Evolutionary conservation across 2,113 vertebrate species (phyloP).

Genomic region (Orientallactaga bullata): DNA sequence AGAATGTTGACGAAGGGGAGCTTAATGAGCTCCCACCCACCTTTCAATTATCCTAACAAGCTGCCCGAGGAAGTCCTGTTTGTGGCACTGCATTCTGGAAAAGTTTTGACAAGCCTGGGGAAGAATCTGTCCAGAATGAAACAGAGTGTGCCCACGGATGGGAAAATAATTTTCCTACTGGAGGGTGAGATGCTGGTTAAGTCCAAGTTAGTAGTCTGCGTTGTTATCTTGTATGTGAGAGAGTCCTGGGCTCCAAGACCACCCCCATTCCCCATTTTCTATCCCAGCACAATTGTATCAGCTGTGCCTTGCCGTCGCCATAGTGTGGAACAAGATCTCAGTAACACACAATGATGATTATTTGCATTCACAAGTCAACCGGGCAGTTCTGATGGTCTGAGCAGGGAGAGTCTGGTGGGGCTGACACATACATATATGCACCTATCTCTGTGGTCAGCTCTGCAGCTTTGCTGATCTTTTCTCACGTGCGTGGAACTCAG

Average conservation of each 20-base stretch:
- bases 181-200: neutral
- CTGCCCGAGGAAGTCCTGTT: constrained; percentile 61
- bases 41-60: constrained; percentile 77
- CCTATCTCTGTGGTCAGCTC: neutral
- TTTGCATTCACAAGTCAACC: neutral
- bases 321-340: neutral
- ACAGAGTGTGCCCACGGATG: neutral
- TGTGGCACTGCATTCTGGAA: neutral
- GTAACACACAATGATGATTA: neutral
- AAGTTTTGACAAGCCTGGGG: constrained; percentile 69
- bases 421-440: accelerated
- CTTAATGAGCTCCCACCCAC: constrained; percentile 75
- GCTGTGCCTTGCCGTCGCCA: neutral
- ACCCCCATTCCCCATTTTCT: neutral
- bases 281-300: neutral
- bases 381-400: neutral
- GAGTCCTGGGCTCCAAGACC: neutral
- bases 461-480: neutral
- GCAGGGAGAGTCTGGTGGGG: neutral
- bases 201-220: neutral
- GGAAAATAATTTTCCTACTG: neutral
- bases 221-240: neutral
- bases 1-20: constrained; percentile 69
- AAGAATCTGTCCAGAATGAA: neutral
- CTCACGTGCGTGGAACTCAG: neutral